phyloP scores from a whole-genome alignment of 2,113 vertebrate species.

The Amphilophus citrinellus region DNA sequence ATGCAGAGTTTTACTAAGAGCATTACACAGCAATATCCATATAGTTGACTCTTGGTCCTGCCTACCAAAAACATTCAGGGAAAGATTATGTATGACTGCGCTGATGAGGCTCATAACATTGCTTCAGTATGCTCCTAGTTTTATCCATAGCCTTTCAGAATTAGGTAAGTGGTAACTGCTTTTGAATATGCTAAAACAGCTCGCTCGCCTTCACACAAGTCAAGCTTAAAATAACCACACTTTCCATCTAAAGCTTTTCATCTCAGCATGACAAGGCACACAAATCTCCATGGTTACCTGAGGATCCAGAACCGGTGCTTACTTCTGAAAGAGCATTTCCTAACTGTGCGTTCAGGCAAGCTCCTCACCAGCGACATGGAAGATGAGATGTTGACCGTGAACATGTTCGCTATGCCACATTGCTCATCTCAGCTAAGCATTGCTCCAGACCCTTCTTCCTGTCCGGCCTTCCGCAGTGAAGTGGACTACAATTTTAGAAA shows the following conservation, averaged over 20 bases:
- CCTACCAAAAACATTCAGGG: neutral
- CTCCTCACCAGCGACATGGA: constrained; percentile 79
- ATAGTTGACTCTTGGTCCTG: neutral
- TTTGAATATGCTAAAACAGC: constrained; percentile 44
- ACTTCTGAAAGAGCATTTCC: constrained; percentile 70
- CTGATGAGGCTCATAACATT: neutral
- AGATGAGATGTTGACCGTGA: constrained; percentile 85
- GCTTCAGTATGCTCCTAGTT: neutral
- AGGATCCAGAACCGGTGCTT: constrained; percentile 57
- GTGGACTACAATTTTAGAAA: constrained; percentile 42
- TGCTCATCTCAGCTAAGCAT: constrained; percentile 24
- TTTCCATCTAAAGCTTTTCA: constrained; percentile 55
- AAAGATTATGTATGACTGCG: neutral
- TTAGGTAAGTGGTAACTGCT: neutral
- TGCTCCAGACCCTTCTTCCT: constrained; percentile 34
- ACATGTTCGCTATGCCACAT: constrained; percentile 72
- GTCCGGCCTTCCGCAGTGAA: constrained; percentile 46
- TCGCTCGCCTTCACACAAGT: constrained; percentile 35
- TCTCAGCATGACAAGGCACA: constrained; percentile 44
- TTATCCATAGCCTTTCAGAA: neutral
- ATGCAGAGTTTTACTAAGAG: neutral
- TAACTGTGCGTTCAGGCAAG: constrained; percentile 60
- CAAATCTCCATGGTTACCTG: constrained; percentile 75
- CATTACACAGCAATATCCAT: neutral
- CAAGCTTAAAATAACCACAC: constrained; percentile 55